Conservation (phyloP, 2,888 invertebrate genomes). For the Tenthredo distinguenda region DNA sequence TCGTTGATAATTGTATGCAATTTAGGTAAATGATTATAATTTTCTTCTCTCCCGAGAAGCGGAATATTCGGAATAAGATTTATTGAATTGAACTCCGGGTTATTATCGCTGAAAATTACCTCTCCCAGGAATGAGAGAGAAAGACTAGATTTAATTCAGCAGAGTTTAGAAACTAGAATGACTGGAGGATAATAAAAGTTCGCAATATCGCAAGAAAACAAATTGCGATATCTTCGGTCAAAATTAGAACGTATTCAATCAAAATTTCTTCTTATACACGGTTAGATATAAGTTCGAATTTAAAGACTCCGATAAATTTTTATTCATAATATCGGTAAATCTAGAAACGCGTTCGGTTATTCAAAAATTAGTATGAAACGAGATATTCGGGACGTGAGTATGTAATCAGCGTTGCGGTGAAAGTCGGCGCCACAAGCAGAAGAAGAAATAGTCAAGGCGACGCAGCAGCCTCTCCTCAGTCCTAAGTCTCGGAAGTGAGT, state of each 20-base stretch:
- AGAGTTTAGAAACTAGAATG: background rate
- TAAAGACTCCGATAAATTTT: background rate
- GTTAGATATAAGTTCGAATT: background rate
- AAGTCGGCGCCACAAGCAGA: background rate
- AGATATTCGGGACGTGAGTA: background rate
- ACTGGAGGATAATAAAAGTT: background rate
- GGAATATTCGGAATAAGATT: background rate
- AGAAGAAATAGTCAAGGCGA: constrained; percentile 4
- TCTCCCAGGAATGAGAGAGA: background rate
- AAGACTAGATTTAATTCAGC: background rate
- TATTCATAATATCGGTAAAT: background rate
- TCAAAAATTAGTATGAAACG: background rate
- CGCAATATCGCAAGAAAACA: background rate
- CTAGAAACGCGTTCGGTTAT: background rate
- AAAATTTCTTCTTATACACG: too few species aligned
- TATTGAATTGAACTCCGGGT: background rate
- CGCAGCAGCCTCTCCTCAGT: background rate
- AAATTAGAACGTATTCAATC: background rate
- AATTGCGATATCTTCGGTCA: background rate
- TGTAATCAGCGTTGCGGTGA: constrained; percentile 3
- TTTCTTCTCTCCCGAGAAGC: background rate
- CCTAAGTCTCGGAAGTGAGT: background rate
- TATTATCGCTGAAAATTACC: background rate
- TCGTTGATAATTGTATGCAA: background rate
- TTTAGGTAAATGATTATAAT: background rate